Evolutionary conservation across 2,888 invertebrate genomes (phyloP).

Genomic region (Cantharis rustica): DNA sequence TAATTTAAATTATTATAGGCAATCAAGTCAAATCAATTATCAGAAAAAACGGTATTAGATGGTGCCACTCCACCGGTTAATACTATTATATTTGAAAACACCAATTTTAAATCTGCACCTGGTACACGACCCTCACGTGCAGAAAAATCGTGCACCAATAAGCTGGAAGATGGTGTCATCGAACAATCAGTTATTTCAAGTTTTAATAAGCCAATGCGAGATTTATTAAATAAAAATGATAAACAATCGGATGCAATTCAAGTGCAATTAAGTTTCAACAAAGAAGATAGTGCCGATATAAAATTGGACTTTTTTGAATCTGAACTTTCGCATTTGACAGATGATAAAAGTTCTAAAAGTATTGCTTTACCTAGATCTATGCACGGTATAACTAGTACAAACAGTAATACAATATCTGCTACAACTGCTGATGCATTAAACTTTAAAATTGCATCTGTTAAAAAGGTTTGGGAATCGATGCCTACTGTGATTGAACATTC

Average conservation of each 20-base stretch:
- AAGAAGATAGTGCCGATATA: conserved; percentile 83
- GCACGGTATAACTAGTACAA: conserved; percentile 63
- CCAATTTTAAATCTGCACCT: conserved; percentile 81
- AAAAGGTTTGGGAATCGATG: conserved; percentile 85
- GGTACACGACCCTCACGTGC: conserved; percentile 60
- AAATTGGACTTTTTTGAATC: conserved; percentile 92
- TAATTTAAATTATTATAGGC: conserved; percentile 32
- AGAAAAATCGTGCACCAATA: conserved; percentile 64
- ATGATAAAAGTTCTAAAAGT: conserved; percentile 67
- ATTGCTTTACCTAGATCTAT: conserved; percentile 63
- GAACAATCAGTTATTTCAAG: conserved; percentile 52
- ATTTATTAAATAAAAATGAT: conserved; percentile 56
- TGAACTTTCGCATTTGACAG: conserved; percentile 75
- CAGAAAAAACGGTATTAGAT: conserved; percentile 65
- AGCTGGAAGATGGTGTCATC: conserved; percentile 61
- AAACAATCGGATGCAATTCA: conserved; percentile 47
- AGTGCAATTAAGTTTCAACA: conserved; percentile 73
- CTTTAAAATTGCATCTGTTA: conserved; percentile 92
- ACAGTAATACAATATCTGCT: conserved; percentile 72
- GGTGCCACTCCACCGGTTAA: conserved; percentile 81
- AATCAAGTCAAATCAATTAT: conserved; percentile 44
- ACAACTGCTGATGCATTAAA: conserved; percentile 85
- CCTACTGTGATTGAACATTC: conserved; percentile 68
- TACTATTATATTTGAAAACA: conserved; percentile 90
- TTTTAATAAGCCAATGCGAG: conserved; percentile 58